phyloP scores from a whole-genome alignment of 2,113 vertebrate species.

The Callocephalon fimbriatum region DNA sequence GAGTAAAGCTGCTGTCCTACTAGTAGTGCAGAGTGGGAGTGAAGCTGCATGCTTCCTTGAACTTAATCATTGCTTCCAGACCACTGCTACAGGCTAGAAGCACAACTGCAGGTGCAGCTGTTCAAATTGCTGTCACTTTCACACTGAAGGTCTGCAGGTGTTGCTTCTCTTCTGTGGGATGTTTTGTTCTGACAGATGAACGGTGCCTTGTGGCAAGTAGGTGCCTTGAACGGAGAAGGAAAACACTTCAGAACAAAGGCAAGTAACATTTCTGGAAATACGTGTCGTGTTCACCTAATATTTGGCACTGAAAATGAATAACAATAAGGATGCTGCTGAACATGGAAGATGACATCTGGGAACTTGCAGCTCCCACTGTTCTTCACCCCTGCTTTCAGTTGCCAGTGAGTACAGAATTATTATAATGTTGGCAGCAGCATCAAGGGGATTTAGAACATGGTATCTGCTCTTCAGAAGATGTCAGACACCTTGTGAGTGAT shows the following conservation, averaged over 20 bases:
- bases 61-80: neutral
- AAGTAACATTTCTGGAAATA: neutral
- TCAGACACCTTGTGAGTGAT: neutral
- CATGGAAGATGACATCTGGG: neutral
- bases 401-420: neutral
- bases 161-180: neutral
- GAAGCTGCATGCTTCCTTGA: neutral
- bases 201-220: neutral
- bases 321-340: neutral
- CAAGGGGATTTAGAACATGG: neutral
- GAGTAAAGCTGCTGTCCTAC: neutral
- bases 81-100: neutral
- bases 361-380: neutral
- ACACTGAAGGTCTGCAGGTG: accelerated
- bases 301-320: neutral
- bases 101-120: neutral
- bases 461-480: neutral
- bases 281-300: neutral
- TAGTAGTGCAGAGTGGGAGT: neutral
- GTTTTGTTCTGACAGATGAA: neutral
- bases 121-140: neutral
- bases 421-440: neutral
- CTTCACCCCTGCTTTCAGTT: neutral
- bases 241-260: neutral
- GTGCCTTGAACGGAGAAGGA: neutral